These are phyloP conservation scores for Oceanites oceanicus DNA, from an alignment of 2,113 vertebrate genomes.

Conservation along the genomic window DNA sequence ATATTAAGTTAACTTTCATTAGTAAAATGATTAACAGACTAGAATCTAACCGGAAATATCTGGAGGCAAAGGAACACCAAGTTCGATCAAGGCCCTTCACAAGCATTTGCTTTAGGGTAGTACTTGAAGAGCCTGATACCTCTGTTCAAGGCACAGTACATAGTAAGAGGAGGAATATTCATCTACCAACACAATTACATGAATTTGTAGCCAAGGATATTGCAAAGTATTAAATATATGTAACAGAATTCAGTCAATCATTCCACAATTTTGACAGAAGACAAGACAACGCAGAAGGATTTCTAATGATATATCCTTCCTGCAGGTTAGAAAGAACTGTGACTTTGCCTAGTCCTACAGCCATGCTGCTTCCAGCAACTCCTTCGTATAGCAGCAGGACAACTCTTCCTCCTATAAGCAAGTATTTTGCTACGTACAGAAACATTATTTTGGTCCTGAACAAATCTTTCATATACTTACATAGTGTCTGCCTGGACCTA, in stretches of 20 bases:
- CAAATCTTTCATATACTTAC: background rate
- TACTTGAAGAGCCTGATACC: background rate
- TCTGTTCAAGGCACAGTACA: background rate
- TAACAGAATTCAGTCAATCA: slow-evolving; percentile 41
- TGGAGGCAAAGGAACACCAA: background rate
- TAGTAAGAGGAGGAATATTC: background rate
- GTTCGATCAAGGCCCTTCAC: background rate
- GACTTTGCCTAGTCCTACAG: background rate
- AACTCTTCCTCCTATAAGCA: background rate
- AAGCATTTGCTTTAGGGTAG: background rate
- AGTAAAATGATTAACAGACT: background rate
- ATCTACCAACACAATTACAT: background rate
- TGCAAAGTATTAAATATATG: slow-evolving; percentile 27
- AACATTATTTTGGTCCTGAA: background rate
- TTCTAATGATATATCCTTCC: background rate
- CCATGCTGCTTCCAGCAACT: background rate
- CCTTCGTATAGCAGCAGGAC: background rate
- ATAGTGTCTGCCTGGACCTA: background rate
- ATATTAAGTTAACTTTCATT: background rate
- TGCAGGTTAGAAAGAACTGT: background rate
- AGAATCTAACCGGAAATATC: background rate
- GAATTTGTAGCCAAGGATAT: background rate
- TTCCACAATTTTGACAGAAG: slow-evolving; percentile 23
- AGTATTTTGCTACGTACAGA: background rate
- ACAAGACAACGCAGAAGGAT: background rate